phyloP scores from a whole-genome alignment of 1,140 invertebrate species.

The Liolophura sinensis region DNA sequence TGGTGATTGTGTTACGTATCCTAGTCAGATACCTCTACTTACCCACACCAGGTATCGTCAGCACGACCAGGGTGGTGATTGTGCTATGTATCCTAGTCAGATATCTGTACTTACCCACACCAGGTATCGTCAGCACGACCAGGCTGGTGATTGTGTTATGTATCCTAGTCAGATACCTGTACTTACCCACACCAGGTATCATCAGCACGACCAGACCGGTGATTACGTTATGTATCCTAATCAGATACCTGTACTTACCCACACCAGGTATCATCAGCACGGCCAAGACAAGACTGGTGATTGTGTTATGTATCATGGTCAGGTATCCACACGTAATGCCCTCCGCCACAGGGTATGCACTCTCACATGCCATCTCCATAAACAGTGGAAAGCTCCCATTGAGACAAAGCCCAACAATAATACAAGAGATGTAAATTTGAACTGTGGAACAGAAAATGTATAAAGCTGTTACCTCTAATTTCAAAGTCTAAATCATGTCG shows the following conservation, averaged over 20 bases:
- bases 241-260: conserved; percentile 43
- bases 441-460: conserved; percentile 14
- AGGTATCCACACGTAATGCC: conserved; percentile 60
- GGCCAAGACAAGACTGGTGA: conserved; percentile 52
- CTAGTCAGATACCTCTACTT: neutral
- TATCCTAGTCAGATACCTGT: neutral
- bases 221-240: conserved; percentile 54
- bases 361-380: conserved; percentile 61
- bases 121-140: no score
- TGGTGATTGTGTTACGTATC: neutral
- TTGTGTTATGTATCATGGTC: conserved; percentile 55
- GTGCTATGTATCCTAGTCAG: neutral
- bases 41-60: no score
- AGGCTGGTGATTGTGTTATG: neutral
- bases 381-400: conserved; percentile 61
- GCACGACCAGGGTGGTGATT: no score
- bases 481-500: no score
- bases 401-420: conserved; percentile 54
- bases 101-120: neutral
- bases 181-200: conserved; percentile 37
- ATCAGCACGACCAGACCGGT: conserved; percentile 50
- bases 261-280: conserved; percentile 51
- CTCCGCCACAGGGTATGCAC: conserved; percentile 62
- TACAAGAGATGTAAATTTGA: conserved; percentile 34
- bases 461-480: neutral